Percentiles rank a stretch among this genome's conserved stretches.
Conservation (phyloP, 2,797 vertebrate genomes). For the Oophaga sylvatica region DNA sequence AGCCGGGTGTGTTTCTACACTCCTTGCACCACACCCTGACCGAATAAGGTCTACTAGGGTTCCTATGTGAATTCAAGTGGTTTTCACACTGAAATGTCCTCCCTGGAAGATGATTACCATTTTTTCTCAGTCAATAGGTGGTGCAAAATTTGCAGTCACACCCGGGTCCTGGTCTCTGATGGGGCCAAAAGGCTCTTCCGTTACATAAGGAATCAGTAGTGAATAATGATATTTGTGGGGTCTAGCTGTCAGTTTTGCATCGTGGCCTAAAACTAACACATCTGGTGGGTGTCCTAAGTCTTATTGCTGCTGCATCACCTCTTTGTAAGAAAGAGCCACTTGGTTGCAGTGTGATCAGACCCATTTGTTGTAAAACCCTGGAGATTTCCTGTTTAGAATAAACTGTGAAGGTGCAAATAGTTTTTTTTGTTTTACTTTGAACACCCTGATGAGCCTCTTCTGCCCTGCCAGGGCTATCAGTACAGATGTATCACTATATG, state of each 20-base stretch:
- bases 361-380: slow-evolving; percentile 18
- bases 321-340: neutral
- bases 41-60: too few relatives aligned
- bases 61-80: too few relatives aligned
- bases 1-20: too few relatives aligned
- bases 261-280: too few relatives aligned
- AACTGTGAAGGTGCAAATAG: slow-evolving; percentile 31
- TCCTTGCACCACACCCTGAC: too few relatives aligned
- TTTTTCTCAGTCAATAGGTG: neutral
- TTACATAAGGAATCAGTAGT: neutral
- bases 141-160: neutral
- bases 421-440: slow-evolving; percentile 24
- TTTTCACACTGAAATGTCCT: too few relatives aligned
- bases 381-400: slow-evolving; percentile 15
- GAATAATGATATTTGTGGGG: neutral
- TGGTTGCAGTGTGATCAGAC: neutral
- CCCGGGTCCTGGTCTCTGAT: neutral
- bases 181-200: neutral
- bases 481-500: slow-evolving; percentile 25
- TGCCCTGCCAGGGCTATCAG: neutral
- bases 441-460: slow-evolving; percentile 9
- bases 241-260: neutral
- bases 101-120: too few relatives aligned
- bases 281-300: neutral
- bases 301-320: slow-evolving; percentile 14